Conservation (phyloP, 2,797 vertebrate genomes). For the Poeciliopsis paucimaculata region DNA sequence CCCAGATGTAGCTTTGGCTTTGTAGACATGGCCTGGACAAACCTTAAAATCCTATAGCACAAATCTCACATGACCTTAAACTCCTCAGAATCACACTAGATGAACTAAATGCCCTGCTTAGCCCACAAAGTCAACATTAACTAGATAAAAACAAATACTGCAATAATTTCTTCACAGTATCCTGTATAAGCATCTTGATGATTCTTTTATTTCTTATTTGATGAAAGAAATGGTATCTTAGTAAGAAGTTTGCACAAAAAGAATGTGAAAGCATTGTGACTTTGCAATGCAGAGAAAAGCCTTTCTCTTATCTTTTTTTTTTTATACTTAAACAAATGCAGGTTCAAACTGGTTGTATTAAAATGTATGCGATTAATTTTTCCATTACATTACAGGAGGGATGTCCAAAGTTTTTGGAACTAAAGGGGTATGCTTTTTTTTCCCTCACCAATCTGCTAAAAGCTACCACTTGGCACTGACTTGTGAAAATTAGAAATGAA, state of each 20-base stretch:
- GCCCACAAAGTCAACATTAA: not conserved
- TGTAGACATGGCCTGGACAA: not conserved
- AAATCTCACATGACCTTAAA: not conserved
- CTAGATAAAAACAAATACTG: not conserved
- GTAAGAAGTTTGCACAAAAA: not conserved
- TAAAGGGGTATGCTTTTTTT: not conserved
- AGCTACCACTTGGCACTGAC: not conserved
- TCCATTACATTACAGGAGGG: not conserved
- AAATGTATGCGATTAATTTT: not conserved
- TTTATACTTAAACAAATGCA: not conserved
- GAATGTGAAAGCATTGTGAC: not conserved
- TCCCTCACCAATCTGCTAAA: not conserved
- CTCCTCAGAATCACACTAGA: not conserved
- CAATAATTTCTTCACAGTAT: not conserved
- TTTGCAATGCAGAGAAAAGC: not conserved
- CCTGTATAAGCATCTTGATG: not conserved
- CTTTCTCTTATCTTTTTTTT: not conserved
- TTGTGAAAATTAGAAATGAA: not conserved
- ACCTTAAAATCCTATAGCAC: not conserved
- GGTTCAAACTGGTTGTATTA: not conserved
- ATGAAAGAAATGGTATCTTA: not conserved
- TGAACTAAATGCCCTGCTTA: not conserved
- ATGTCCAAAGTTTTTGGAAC: not conserved
- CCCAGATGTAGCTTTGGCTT: not conserved
- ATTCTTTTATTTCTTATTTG: not conserved